A percentile compares a stretch with the other conserved stretches of the same genome.
Conservation (phyloP, 2,888 invertebrate species). For the Parnassius mnemosyne region DNA sequence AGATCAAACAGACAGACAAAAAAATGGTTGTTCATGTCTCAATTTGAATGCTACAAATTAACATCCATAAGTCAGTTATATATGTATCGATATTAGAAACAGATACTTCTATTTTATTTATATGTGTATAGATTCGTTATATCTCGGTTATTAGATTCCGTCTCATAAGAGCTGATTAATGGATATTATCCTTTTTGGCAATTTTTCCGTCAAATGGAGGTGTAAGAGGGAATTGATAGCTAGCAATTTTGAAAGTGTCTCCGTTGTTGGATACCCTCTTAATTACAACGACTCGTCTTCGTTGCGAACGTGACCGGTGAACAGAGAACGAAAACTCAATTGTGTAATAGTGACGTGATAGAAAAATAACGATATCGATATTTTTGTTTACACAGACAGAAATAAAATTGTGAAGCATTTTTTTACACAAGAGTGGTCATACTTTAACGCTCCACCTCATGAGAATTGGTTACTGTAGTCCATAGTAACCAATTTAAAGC, state of each 20-base stretch:
- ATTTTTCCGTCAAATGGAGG: constrained; percentile 44
- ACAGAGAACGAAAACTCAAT: constrained; percentile 17
- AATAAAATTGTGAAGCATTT: no score
- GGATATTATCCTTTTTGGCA: constrained; percentile 28
- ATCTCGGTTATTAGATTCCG: not conserved
- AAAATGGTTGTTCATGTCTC: no score
- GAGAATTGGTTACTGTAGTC: no score
- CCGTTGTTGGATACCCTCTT: constrained; percentile 40
- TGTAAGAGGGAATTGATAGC: constrained; percentile 48
- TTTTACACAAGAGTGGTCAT: no score
- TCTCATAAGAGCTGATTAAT: constrained; percentile 12
- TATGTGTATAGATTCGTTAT: no score
- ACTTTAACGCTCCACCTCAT: no score
- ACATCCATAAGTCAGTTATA: no score
- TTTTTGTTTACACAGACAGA: not conserved
- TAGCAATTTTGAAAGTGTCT: constrained; percentile 40
- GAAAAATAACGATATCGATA: constrained; percentile 1
- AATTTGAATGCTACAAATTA: no score
- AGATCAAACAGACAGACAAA: no score
- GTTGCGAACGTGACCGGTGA: constrained; percentile 35
- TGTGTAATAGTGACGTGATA: constrained; percentile 19
- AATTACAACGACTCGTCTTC: constrained; percentile 29
- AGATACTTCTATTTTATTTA: no score
- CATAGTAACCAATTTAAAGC: no score
- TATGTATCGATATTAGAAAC: no score